Percentiles rank a stretch among this genome's conserved stretches.
Conservation (phyloP, 2,797 vertebrate genomes). For the Dendrocincla tyrannina region DNA sequence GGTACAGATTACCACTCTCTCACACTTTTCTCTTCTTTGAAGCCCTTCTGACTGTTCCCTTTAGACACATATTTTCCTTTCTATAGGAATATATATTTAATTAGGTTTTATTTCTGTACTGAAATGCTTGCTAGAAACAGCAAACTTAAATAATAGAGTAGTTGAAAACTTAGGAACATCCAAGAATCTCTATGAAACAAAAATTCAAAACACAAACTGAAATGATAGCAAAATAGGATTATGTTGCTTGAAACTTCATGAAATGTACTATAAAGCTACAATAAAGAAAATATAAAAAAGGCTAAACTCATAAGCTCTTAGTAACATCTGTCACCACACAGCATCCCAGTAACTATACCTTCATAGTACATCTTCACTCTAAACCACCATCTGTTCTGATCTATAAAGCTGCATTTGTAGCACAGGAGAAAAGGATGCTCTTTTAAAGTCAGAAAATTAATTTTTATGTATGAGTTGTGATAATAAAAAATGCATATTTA, state of each 20-base stretch:
- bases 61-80: not conserved
- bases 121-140: not conserved
- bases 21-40: not conserved
- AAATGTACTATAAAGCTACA: slow-evolving; percentile 5
- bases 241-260: not conserved
- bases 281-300: slow-evolving; percentile 17
- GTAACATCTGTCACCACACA: slow-evolving; percentile 52
- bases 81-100: not conserved
- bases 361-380: slow-evolving; percentile 7
- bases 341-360: slow-evolving; percentile 27
- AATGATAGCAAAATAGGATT: not conserved
- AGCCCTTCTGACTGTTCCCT: not conserved
- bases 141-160: not conserved
- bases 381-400: slow-evolving; percentile 60
- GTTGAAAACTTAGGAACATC: not conserved
- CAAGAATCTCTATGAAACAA: not conserved
- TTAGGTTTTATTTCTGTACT: not conserved
- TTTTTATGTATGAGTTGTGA: not conserved
- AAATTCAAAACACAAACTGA: not conserved
- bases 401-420: slow-evolving; percentile 13
- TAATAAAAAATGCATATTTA: not conserved
- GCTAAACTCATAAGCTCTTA: not conserved
- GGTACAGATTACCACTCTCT: not conserved
- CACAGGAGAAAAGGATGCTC: not conserved
- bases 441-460: not conserved